phyloP scores from a whole-genome alignment of 2,797 vertebrate species.

The Cephalopachus bancanus region DNA sequence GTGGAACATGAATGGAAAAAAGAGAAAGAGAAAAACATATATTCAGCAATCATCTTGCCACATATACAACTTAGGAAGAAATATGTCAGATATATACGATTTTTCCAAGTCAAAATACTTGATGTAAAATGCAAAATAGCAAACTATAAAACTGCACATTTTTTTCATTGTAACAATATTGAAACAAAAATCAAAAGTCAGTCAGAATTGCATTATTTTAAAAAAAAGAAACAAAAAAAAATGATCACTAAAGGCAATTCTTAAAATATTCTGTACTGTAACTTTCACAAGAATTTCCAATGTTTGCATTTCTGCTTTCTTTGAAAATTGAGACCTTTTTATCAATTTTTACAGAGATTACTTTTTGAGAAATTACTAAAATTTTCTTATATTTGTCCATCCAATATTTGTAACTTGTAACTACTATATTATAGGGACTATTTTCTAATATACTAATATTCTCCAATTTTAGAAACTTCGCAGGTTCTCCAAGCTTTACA shows the following conservation, averaged over 20 bases:
- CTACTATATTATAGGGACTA: background rate
- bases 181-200: background rate
- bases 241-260: background rate
- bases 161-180: background rate
- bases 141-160: background rate
- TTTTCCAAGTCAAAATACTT: conserved; percentile 33
- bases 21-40: background rate
- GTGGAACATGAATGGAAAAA: background rate
- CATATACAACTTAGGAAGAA: background rate
- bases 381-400: background rate
- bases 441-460: conserved; percentile 16
- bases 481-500: background rate
- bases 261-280: background rate
- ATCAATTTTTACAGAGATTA: background rate
- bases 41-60: background rate
- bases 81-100: too few relatives aligned
- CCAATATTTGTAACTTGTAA: background rate
- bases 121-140: background rate
- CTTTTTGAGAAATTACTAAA: background rate
- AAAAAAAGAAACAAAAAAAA: background rate
- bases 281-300: background rate
- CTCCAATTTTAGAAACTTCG: background rate
- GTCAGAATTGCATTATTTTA: background rate
- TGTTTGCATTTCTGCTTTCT: background rate
- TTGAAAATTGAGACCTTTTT: background rate